These are phyloP conservation scores for Sebastes steindachneri DNA, from an alignment of 2,797 vertebrate species.

Conservation along the genomic window DNA sequence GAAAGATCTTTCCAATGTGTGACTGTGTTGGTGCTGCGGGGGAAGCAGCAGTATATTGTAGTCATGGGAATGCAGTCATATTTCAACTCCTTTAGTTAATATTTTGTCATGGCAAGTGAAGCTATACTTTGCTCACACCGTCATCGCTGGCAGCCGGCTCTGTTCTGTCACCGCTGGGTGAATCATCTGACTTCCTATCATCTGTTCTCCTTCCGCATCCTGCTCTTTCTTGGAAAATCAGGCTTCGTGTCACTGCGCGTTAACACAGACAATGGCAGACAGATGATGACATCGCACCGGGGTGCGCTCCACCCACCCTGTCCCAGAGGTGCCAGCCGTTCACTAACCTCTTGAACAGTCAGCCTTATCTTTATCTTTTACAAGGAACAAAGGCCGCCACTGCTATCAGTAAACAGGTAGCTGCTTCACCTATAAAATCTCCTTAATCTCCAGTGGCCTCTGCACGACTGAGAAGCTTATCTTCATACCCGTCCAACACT, in stretches of 20 bases:
- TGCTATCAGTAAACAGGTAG: slow-evolving; percentile 35
- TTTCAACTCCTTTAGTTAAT: slow-evolving; percentile 6
- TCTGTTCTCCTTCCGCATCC: slow-evolving; percentile 21
- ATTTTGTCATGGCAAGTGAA: not conserved
- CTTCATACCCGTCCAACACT: slow-evolving; percentile 7
- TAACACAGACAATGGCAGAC: slow-evolving; percentile 33
- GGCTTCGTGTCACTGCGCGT: slow-evolving; percentile 22
- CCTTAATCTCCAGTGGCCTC: slow-evolving; percentile 38
- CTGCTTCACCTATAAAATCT: slow-evolving; percentile 36
- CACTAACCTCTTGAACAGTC: not conserved
- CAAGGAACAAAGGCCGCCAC: slow-evolving; percentile 9
- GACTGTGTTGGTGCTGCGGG: not conserved
- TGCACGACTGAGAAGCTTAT: slow-evolving; percentile 39
- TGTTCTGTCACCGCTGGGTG: slow-evolving; percentile 25
- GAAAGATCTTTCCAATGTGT: not conserved
- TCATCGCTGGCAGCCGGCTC: not conserved
- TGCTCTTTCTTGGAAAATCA: slow-evolving; percentile 37
- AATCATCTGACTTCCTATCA: slow-evolving; percentile 46
- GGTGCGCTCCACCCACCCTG: slow-evolving; percentile 1
- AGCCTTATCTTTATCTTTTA: not conserved
- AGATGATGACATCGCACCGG: slow-evolving; percentile 28
- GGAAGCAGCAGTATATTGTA: not conserved
- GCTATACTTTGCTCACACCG: not conserved
- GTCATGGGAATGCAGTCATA: not conserved
- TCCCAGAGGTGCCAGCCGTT: slow-evolving; percentile 34